Evolutionary conservation across 2,797 vertebrate genomes (phyloP).

Genomic region (Gobionotothen gibberifrons): DNA sequence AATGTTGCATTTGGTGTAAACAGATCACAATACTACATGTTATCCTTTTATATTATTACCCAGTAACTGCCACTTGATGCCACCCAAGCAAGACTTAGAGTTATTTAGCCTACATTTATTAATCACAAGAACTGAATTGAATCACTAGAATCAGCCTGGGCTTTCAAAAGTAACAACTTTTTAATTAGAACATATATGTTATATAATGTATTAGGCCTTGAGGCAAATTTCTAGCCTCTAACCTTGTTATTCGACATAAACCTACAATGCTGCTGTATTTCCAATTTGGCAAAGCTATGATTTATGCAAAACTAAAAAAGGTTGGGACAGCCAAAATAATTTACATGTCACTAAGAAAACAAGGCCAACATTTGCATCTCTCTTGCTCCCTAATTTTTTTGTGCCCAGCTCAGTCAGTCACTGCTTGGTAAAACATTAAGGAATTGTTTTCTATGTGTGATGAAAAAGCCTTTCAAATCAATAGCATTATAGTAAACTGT

Average conservation of each 20-base stretch:
- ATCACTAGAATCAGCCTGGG: too few relatives aligned
- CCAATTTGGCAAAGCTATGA: slow-evolving; percentile 28
- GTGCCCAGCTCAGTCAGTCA: slow-evolving; percentile 7
- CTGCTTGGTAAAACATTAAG: slow-evolving; percentile 2
- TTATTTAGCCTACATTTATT: too few relatives aligned
- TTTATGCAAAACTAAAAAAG: slow-evolving; percentile 57
- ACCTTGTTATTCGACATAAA: background rate
- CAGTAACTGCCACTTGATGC: too few relatives aligned
- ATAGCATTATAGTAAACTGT: background rate
- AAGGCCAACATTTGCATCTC: slow-evolving; percentile 74
- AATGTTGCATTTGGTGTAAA: too few relatives aligned
- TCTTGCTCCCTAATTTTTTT: slow-evolving; percentile 3
- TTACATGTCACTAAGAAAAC: slow-evolving; percentile 70
- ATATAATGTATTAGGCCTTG: background rate
- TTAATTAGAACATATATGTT: background rate
- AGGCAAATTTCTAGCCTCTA: background rate
- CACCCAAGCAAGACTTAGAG: too few relatives aligned
- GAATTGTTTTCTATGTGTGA: background rate
- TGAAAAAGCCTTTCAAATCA: slow-evolving; percentile 9
- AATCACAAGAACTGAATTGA: too few relatives aligned
- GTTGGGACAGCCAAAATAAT: slow-evolving; percentile 49
- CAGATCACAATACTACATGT: too few relatives aligned
- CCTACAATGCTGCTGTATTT: background rate
- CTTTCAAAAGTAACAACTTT: background rate
- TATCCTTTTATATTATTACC: too few relatives aligned